Conservation (phyloP, 2,113 vertebrate species). For the Triplophysa rosa region DNA sequence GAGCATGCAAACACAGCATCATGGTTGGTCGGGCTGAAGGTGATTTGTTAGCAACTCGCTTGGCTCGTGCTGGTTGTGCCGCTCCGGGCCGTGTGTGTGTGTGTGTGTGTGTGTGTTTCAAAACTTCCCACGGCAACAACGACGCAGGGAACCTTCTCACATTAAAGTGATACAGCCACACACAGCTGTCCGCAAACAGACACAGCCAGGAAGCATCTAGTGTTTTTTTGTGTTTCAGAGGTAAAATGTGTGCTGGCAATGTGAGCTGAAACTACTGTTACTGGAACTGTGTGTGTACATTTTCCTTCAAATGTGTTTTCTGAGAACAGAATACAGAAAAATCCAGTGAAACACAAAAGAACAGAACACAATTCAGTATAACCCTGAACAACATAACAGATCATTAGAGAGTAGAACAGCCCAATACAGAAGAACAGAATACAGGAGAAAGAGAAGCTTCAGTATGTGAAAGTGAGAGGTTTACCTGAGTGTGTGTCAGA, state of each 20-base stretch:
- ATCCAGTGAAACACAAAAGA: no score
- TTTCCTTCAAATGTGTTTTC: no score
- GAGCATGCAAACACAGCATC: constrained; percentile 1
- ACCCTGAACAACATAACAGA: no score
- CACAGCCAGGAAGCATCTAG: neutral
- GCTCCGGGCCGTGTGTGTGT: neutral
- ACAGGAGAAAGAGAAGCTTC: no score
- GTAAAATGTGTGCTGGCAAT: no score
- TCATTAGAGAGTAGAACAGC: no score
- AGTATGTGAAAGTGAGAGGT: no score
- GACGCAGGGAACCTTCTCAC: neutral
- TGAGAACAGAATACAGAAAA: no score
- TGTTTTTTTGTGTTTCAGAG: neutral
- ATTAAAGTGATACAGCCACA: neutral
- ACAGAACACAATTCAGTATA: no score
- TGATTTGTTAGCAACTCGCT: constrained; percentile 39
- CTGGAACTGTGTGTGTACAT: no score
- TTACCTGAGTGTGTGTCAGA: neutral
- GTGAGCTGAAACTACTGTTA: no score
- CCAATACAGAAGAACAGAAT: no score
- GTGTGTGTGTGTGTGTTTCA: constrained; percentile 12
- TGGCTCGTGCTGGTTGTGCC: neutral
- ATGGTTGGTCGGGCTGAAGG: constrained; percentile 13
- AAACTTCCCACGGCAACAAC: neutral
- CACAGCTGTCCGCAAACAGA: neutral